Evolutionary conservation across 37 sponge, comb jelly and placozoan species (phyloP).

Genomic region (Theonella swinhoei): DNA sequence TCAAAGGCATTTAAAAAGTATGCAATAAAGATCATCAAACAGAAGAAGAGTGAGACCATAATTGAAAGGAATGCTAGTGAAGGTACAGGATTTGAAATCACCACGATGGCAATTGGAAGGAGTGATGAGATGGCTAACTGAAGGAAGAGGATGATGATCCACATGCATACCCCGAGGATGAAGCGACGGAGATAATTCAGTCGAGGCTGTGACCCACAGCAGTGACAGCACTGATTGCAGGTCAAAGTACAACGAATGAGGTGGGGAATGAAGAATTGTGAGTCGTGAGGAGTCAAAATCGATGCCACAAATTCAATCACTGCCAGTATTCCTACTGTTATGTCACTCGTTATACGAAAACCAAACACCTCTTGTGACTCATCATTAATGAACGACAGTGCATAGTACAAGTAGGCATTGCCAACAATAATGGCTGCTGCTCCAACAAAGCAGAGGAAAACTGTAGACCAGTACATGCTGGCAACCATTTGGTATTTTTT

Average conservation of each 20-base stretch:
- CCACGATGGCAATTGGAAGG: neutral
- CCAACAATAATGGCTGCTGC: neutral
- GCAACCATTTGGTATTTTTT: neutral
- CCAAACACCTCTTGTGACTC: neutral
- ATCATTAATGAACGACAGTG: neutral
- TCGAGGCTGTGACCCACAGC: neutral
- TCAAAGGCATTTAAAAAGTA: neutral
- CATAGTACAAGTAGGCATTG: neutral
- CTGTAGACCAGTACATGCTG: slow-evolving; percentile 5
- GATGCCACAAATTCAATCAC: neutral
- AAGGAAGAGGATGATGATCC: neutral
- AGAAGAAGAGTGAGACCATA: neutral
- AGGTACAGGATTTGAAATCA: neutral
- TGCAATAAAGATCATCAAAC: neutral
- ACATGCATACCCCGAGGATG: neutral
- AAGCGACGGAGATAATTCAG: neutral
- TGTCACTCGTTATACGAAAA: neutral
- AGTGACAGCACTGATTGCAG: neutral
- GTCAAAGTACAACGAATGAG: neutral
- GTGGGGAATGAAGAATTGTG: neutral
- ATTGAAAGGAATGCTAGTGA: neutral
- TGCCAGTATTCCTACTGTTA: neutral
- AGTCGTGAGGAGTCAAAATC: neutral
- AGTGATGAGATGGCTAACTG: neutral
- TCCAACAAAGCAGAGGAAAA: neutral